Base-by-base conservation (phyloP, 2,113 vertebrate genomes). In the Thinocorus orbignyianus region DNA sequence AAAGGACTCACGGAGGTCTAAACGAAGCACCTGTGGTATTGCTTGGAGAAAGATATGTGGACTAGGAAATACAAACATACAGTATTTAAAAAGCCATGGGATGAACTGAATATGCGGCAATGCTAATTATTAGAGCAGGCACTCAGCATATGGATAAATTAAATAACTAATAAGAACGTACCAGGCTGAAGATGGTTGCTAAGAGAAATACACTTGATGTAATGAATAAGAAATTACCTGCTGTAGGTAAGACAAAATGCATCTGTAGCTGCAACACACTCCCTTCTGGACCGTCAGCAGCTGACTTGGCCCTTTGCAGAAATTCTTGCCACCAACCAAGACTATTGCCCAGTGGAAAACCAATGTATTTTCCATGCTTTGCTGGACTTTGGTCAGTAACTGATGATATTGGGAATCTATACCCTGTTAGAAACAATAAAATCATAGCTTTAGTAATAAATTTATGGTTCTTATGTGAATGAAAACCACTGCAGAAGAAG, bases 1-100 rank as follows among this genome's bases (percentile, higher is more conserved):
- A 94, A 87, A 92, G 91, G 86, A 88, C 90, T 76, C 71, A 51
- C 10, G 1, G 72, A 88, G 69, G 91, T 89, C 91, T 92, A 76
- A 91, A 89, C 0, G 2, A 84, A 91, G 37, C 39, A 96, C 57
- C 81, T 91, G 55, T 69, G 69, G 48, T 88, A 87, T 52, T 79
- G 52, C 81, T 79, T 55, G 30, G 57, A 81, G 76, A 42, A 82
- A 93, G 86, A 78, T 91, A 49, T 8, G 61, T 62, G 60, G 46
- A 54, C 76, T 57, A 66, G 57, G 70, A 88, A 86, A 66, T 16
- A 62, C 0, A 1, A 86, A 39, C 13, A 31, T 3, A 39, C 4
- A 69, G 39, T 42, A 52, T 64, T 71, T 10, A 20, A 72, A 84
- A 86, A 95, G 72, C 48, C 71, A 64, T 1, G 11, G 7, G 30